Evolutionary conservation across 2,113 vertebrate genomes (phyloP), one percentile per base, ranked within the genome.

Genomic region (Galemys pyrenaicus): DNA sequence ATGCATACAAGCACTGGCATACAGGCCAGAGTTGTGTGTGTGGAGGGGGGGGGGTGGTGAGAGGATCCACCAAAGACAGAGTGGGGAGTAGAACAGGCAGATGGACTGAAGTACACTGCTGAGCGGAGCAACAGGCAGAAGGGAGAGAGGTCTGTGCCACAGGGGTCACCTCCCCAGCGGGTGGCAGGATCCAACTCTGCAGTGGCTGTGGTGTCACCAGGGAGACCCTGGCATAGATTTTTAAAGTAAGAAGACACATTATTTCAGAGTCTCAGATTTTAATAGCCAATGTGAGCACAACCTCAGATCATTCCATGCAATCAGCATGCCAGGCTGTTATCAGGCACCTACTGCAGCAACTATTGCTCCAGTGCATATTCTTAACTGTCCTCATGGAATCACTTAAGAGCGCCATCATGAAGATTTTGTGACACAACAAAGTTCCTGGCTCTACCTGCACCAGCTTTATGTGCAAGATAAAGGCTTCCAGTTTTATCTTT

Each of bases 391-490:
- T 67, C n/a, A 10, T 5, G 17, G 35, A 37, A 58, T 62, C 74
- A 44, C n/a, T 71, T 49, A 12, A 32, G 1, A 94, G 58, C 30
- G 41, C 30, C 20, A 51, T 13, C 67, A 4, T 12, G 13, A 86
- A 65, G 62, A 90, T 68, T 89, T 1, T 84, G n/a, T 39, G 62
- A 93, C 67, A 37, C 65, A 71, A 26, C 1, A 58, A 35, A 90
- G 5, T 6, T 24, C 22, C 15, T 9, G 65, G 54, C 28, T 68
- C 92, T 73, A 35, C 87, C 92, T 41, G 73, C 3, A 60, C 46
- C 2, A 46, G 49, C 22, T 91, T 90, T 75, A 56, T 56, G 28
- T 65, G 65, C 41, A 91, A 77, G 56, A 91, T 60, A 87, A 94
- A 91, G 87, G 6, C 60, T 78, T 81, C 17, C 68, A 67, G n/a